Conservation (phyloP, 1,140 invertebrate genomes). For the Danaus plexippus region DNA sequence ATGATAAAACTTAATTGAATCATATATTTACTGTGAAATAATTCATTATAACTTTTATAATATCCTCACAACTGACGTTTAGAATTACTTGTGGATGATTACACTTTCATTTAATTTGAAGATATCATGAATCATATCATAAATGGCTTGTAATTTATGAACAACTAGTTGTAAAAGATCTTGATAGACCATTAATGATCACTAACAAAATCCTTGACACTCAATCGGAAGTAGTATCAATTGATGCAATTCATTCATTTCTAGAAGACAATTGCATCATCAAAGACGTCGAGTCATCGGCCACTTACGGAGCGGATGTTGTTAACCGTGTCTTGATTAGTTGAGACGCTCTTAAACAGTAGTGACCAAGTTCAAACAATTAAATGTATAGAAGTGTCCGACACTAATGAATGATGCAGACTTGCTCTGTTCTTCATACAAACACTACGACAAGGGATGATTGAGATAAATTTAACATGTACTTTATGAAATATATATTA, state of each 20-base stretch:
- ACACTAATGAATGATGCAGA: conserved; percentile 69
- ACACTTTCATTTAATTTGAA: too few relatives aligned
- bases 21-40: too few relatives aligned
- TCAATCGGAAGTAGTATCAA: conserved; percentile 60
- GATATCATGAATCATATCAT: too few relatives aligned
- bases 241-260: conserved; percentile 47
- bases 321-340: conserved; percentile 67
- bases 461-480: conserved; percentile 59
- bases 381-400: conserved; percentile 70
- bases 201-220: conserved; percentile 55
- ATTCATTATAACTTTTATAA: too few relatives aligned
- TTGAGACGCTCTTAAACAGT: conserved; percentile 65
- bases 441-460: conserved; percentile 64
- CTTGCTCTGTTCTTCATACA: conserved; percentile 64
- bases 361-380: conserved; percentile 68
- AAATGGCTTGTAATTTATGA: too few relatives aligned
- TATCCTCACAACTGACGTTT: too few relatives aligned
- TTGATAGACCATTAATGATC: conserved; percentile 8
- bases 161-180: too few relatives aligned
- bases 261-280: conserved; percentile 62
- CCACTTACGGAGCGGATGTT: conserved; percentile 65
- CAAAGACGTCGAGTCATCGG: conserved; percentile 54
- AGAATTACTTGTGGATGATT: too few relatives aligned
- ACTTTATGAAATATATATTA: too few relatives aligned
- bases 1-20: too few relatives aligned